Conservation (phyloP, 2,888 invertebrate genomes). For the Megamerina dolium region DNA sequence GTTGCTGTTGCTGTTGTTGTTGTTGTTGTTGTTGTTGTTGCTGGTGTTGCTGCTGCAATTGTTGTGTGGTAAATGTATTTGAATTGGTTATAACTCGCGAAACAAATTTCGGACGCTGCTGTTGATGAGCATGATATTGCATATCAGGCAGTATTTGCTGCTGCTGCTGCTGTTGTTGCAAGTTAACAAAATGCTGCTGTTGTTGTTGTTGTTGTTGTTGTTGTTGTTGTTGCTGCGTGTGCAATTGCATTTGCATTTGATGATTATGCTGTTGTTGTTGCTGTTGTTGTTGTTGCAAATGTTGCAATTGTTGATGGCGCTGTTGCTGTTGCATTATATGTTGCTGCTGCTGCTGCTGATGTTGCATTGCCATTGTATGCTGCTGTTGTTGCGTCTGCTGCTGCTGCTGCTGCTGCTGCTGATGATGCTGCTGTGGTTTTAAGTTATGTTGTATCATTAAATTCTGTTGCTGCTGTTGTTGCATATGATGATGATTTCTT, state of each 20-base stretch:
- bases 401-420: slow-evolving; percentile 32
- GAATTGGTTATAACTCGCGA: slow-evolving; percentile 36
- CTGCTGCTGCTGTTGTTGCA: slow-evolving; percentile 5
- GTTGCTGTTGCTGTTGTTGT: slow-evolving; percentile 23
- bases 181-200: slow-evolving; percentile 38
- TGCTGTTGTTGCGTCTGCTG: slow-evolving; percentile 26
- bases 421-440: slow-evolving; percentile 23
- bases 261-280: slow-evolving; percentile 11
- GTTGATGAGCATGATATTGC: slow-evolving; percentile 15
- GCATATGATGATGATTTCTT: slow-evolving; percentile 17
- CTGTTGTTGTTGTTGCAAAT: slow-evolving; percentile 21
- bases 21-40: slow-evolving; percentile 27
- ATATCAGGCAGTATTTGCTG: slow-evolving; percentile 20
- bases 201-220: slow-evolving; percentile 22
- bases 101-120: slow-evolving; percentile 31
- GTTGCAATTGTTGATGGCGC: slow-evolving; percentile 25
- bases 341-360: slow-evolving; percentile 26
- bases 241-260: slow-evolving; percentile 12
- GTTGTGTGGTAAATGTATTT: slow-evolving; percentile 16
- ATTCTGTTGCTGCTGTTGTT: slow-evolving; percentile 22
- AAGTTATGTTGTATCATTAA: too few relatives aligned
- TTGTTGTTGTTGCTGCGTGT: slow-evolving; percentile 16
- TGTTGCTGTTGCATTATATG: slow-evolving; percentile 24
- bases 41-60: slow-evolving; percentile 27
- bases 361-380: slow-evolving; percentile 16